Evolutionary conservation across 2,888 invertebrate species (phyloP), one percentile per base, ranked within the genome.

Genomic region (Catocala fraxini): DNA sequence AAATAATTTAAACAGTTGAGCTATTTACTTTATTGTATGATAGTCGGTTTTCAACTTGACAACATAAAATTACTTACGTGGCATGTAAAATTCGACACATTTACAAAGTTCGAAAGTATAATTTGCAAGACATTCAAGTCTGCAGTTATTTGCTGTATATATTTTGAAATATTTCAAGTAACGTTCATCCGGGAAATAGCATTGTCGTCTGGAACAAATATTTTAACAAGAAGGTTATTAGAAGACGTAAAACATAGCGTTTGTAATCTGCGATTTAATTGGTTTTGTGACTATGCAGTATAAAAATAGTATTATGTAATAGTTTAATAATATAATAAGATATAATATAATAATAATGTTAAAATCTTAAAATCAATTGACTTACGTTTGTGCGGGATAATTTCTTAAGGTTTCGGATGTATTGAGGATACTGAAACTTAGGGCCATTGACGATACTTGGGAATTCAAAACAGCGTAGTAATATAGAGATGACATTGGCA

Each of bases 61-160:
- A 56, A 13, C 25, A 7, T 15, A 42, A 33, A 58, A 10, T 5
- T 6, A 54, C 87, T 82, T 74, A 88, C 89, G 81, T n/a, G 88
- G 89, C 89, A 89, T 87, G 51, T 84, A 68, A 47, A 78, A 88
- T 41, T 69, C 71, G 9, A 87, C 85, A 55, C 89, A 89, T 0
- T 64, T 59, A 58, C 89, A 89, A 0, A 0, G 3, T 3, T 59
- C 2, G 10, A 60, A 77, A 0, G 87, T 87, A 9, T 75, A 77
- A 48, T 87, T 85, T 0, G 88, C 71, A 9, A 82, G 59, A 56
- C 89, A 89, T 67, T 89, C 89, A 7, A 85, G 56, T n/a, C 70
- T 71, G 55, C 89, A 89, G 60, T 89, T 89, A 10, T 61, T 82
- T 10, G 75, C 70, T 0, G 89, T 85, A 63, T 89, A 89, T 4